These are phyloP conservation scores for Tamias sibiricus DNA, from an alignment of 2,113 vertebrate genomes.

Conservation along the genomic window DNA sequence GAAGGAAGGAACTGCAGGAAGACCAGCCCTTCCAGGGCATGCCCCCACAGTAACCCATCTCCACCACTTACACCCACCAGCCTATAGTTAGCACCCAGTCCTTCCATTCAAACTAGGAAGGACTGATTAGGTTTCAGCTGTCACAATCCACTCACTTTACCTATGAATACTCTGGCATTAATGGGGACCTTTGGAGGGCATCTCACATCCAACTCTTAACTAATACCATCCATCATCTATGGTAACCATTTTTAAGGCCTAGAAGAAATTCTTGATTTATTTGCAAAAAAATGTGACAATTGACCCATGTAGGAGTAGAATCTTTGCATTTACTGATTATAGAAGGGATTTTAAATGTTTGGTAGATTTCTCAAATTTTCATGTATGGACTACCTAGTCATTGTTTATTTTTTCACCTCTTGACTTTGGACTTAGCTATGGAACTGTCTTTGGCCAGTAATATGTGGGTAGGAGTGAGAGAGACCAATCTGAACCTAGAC, in stretches of 20 bases:
- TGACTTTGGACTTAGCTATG: neutral
- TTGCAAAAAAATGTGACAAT: neutral
- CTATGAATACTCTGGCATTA: too few relatives aligned
- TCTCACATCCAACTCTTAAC: neutral
- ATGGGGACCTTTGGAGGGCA: too few relatives aligned
- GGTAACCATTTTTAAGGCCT: neutral
- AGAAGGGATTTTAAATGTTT: neutral
- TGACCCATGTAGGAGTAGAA: neutral
- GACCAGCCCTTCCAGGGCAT: too few relatives aligned
- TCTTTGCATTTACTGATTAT: neutral
- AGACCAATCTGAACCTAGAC: neutral
- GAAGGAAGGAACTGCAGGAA: too few relatives aligned
- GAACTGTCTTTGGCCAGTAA: neutral
- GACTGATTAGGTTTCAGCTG: too few relatives aligned
- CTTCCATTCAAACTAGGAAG: too few relatives aligned
- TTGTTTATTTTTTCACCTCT: neutral
- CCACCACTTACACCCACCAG: too few relatives aligned
- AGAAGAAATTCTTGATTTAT: neutral
- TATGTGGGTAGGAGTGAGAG: neutral
- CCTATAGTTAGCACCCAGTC: too few relatives aligned
- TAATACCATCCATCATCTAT: neutral
- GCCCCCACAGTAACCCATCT: too few relatives aligned
- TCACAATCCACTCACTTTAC: too few relatives aligned
- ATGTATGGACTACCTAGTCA: neutral
- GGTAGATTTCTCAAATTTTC: neutral